Evolutionary conservation across 2,888 invertebrate species (phyloP).

Genomic region (Acleris holmiana): DNA sequence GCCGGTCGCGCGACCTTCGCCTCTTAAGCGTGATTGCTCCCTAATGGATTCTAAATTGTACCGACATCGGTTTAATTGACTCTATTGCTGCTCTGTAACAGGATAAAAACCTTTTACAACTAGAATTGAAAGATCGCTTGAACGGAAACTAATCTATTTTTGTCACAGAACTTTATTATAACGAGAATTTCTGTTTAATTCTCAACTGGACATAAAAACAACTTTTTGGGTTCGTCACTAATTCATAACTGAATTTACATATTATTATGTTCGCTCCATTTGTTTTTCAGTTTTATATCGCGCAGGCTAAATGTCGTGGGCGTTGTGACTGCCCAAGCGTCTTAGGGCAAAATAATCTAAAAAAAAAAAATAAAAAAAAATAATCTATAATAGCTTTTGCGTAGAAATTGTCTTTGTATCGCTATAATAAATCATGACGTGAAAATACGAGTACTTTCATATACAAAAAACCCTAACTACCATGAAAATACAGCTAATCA

Average conservation of each 20-base stretch:
- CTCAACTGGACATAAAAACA: conserved; percentile 1
- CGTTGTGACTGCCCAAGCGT: conserved; percentile 1
- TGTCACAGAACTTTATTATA: background rate
- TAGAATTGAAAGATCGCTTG: background rate
- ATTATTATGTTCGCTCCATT: conserved; percentile 19
- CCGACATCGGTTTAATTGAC: conserved; percentile 56
- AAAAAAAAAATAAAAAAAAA: no score
- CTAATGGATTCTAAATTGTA: conserved; percentile 73
- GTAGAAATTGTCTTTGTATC: background rate
- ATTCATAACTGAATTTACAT: conserved; percentile 23
- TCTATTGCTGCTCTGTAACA: conserved; percentile 47
- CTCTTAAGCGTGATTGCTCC: conserved; percentile 57
- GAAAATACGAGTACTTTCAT: no score
- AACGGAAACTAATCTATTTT: conserved; percentile 18
- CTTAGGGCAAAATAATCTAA: conserved; percentile 13
- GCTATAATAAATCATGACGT: no score
- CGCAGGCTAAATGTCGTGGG: conserved; percentile 19
- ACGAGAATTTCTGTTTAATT: conserved; percentile 7
- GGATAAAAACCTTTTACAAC: conserved; percentile 41
- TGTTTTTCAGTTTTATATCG: conserved; percentile 7
- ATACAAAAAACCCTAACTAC: no score
- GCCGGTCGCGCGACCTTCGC: conserved; percentile 43
- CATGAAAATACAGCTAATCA: no score
- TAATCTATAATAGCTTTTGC: background rate
- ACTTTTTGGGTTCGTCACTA: conserved; percentile 8